phyloP scores from a whole-genome alignment of 2,888 invertebrate genomes.

The Acholoe squamosa region DNA sequence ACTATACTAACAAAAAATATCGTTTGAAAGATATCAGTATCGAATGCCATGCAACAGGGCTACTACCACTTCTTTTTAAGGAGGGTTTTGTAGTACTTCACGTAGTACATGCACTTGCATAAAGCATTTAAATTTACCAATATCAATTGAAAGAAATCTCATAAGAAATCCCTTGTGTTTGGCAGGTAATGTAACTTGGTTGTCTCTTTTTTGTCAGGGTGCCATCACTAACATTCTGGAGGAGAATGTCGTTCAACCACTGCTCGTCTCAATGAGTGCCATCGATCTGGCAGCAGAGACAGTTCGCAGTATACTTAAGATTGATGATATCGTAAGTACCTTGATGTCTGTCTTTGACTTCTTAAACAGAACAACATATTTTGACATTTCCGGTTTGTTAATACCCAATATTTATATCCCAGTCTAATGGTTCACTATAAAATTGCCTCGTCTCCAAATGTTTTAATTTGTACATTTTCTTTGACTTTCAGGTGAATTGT shows the following conservation, averaged over 20 bases:
- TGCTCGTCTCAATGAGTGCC: constrained; percentile 96
- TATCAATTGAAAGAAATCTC: no score
- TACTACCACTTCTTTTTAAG: no score
- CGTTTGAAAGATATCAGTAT: no score
- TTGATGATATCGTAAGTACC: constrained; percentile 92
- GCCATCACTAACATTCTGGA: constrained; percentile 97
- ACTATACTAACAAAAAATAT: no score
- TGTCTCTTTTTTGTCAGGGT: constrained; percentile 85
- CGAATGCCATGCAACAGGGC: no score
- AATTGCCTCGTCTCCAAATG: not conserved
- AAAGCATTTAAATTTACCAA: no score
- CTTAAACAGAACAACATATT: not conserved
- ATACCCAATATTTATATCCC: not conserved
- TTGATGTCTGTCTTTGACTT: not conserved
- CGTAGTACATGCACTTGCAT: no score
- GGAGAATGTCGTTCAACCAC: constrained; percentile 98
- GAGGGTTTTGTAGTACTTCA: no score
- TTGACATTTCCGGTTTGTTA: not conserved
- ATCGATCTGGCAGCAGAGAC: constrained; percentile 97
- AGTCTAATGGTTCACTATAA: not conserved
- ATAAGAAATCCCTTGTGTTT: no score
- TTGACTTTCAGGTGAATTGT: constrained; percentile 30
- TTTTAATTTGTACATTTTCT: not conserved
- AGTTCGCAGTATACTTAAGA: constrained; percentile 98
- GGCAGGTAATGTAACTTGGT: no score